Conservation (phyloP, 2,888 invertebrate species). For the Ferdinandea cuprea region DNA sequence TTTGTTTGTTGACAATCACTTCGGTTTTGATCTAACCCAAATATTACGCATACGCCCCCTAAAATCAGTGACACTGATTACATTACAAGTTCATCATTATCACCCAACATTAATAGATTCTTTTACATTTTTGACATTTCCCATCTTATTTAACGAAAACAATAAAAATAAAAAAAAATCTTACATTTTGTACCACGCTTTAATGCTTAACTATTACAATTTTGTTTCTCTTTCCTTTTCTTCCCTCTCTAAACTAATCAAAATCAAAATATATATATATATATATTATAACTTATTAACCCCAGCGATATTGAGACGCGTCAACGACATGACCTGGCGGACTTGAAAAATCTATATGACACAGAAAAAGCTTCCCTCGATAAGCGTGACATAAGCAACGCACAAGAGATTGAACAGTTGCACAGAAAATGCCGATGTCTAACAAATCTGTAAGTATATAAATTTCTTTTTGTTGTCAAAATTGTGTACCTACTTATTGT, state of each 20-base stretch:
- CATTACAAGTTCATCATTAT: slow-evolving; percentile 33
- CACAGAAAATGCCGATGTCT: slow-evolving; percentile 85
- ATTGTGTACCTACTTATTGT: slow-evolving; percentile 30
- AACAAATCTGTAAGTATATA: slow-evolving; percentile 85
- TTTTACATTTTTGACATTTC: neutral
- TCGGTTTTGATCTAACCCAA: no score
- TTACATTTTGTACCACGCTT: slow-evolving; percentile 34
- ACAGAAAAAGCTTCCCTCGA: slow-evolving; percentile 82
- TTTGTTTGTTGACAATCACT: no score
- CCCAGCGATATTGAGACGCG: slow-evolving; percentile 84
- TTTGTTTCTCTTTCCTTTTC: slow-evolving; percentile 75
- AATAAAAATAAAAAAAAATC: slow-evolving; percentile 6
- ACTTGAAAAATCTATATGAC: slow-evolving; percentile 82
- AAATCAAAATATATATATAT: slow-evolving; percentile 29
- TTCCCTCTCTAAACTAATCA: slow-evolving; percentile 56
- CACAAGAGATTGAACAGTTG: slow-evolving; percentile 85
- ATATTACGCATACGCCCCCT: neutral
- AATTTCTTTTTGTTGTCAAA: slow-evolving; percentile 45
- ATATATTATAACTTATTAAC: slow-evolving; percentile 65
- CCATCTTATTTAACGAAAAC: slow-evolving; percentile 7
- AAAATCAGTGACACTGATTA: neutral
- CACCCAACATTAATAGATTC: neutral
- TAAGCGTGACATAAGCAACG: slow-evolving; percentile 84
- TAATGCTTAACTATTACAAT: slow-evolving; percentile 44
- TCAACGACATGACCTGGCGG: slow-evolving; percentile 82